Base-by-base conservation (phyloP, 1,140 invertebrate species). In the Helicoverpa armigera region DNA sequence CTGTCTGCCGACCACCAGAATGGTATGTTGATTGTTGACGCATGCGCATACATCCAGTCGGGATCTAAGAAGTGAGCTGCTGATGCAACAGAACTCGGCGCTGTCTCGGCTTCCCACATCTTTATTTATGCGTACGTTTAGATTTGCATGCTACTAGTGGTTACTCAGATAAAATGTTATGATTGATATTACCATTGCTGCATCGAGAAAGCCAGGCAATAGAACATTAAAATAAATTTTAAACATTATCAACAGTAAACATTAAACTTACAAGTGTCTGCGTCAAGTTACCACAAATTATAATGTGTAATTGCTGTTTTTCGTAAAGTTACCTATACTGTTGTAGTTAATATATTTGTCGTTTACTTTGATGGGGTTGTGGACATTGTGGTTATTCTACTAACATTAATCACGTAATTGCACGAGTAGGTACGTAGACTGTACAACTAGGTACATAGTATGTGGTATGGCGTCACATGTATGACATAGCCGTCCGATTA, bases 401-500 rank as follows among this genome's bases (percentile, higher is more conserved):
- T 70, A 79, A 70, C 63, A 58, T 60, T 60, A 50, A 29, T 79
- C 76, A 43, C 31, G 63, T 69, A 56, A 56, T 79, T 79, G 31
- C 63, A 60, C 16, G 11, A 50, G 31, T 11, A 67, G 48, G 50
- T 69, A 69, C 61, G 63, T 69, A 69, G 16, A 56, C 16, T 56
- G 63, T 60, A 35, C 35, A 35, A 35, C 35, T 35, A n/a, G 12
- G 48, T 54, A 78, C 58, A 63, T 76, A 23, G 29, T 78, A 43
- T 60, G 48, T 54, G 58, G 60, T 31, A 35, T 79, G 16, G 54
- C 63, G 76, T 70, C 63, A 79, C 76, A 56, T 69, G 51, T 31
- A 79, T 79, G 76, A 79, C 76, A 54, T 77, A 58, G n/a, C n/a
- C 63, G 7, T 56, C 61, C 35, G 82, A 83, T 83, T 83, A 81